phyloP scores from a whole-genome alignment of 2,113 vertebrate species.

The Platysteira castanea region DNA sequence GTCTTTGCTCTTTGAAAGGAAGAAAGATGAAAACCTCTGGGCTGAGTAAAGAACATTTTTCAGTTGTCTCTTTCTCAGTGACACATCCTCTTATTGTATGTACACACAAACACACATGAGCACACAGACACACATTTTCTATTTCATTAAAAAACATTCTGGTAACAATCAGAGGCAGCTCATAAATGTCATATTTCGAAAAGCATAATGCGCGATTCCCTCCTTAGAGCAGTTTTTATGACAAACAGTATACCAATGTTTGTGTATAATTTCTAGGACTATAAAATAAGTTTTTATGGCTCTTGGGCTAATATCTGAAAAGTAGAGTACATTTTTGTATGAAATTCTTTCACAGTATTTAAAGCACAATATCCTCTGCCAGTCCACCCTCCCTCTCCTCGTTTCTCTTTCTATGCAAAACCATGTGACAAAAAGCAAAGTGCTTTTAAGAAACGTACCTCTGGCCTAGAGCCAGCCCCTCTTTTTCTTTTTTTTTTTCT shows the following conservation, averaged over 20 bases:
- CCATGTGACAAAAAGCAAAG: constrained; percentile 34
- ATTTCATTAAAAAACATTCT: constrained; percentile 39
- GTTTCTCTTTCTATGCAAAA: background rate
- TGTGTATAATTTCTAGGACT: constrained; percentile 46
- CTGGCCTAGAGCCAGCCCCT: constrained; percentile 12
- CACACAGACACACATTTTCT: constrained; percentile 1
- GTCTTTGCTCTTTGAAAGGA: background rate
- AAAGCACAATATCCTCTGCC: background rate
- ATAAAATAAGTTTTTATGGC: constrained; percentile 45
- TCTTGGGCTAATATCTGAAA: constrained; percentile 33
- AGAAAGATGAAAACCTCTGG: background rate
- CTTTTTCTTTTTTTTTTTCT: background rate
- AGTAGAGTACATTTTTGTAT: background rate
- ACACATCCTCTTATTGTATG: background rate
- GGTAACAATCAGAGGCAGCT: constrained; percentile 58
- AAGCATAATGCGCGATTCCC: background rate
- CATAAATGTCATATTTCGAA: constrained; percentile 63
- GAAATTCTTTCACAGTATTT: background rate
- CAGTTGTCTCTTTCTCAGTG: background rate
- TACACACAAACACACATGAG: background rate
- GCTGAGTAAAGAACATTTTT: background rate
- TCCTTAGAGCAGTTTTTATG: constrained; percentile 42
- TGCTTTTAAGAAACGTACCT: constrained; percentile 38
- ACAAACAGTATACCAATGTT: constrained; percentile 34
- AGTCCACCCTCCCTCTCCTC: background rate